phyloP scores from a whole-genome alignment of 2,113 vertebrate genomes.

The Chloropsis cyanopogon region DNA sequence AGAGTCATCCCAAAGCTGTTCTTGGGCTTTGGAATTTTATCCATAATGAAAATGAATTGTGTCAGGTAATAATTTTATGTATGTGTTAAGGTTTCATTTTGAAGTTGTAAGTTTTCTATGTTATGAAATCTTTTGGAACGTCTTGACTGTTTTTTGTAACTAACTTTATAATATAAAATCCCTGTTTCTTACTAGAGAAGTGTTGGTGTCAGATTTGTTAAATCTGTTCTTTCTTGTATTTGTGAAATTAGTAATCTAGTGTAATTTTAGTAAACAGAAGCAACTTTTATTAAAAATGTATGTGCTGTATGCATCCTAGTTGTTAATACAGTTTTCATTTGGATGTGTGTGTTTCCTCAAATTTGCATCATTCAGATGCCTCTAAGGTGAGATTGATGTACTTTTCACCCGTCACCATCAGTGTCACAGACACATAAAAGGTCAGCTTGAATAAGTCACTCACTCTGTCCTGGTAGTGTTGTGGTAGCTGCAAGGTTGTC shows the following conservation, averaged over 20 bases:
- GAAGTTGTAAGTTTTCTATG: neutral
- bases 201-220: neutral
- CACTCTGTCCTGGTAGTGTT: neutral
- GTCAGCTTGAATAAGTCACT: neutral
- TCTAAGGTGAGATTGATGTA: neutral
- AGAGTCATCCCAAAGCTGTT: neutral
- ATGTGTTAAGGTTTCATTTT: neutral
- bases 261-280: neutral
- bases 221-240: neutral
- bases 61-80: neutral
- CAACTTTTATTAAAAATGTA: neutral
- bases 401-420: neutral
- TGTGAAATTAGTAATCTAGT: neutral
- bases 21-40: neutral
- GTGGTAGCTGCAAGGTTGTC: neutral
- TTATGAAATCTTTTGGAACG: neutral
- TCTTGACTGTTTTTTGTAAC: neutral
- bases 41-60: neutral
- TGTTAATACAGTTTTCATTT: neutral
- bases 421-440: neutral
- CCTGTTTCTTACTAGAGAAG: neutral
- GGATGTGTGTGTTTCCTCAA: neutral
- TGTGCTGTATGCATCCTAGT: neutral
- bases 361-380: neutral
- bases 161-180: neutral